These are phyloP conservation scores for Poecilia latipinna DNA, from an alignment of 2,113 vertebrate genomes.

Conservation along the genomic window DNA sequence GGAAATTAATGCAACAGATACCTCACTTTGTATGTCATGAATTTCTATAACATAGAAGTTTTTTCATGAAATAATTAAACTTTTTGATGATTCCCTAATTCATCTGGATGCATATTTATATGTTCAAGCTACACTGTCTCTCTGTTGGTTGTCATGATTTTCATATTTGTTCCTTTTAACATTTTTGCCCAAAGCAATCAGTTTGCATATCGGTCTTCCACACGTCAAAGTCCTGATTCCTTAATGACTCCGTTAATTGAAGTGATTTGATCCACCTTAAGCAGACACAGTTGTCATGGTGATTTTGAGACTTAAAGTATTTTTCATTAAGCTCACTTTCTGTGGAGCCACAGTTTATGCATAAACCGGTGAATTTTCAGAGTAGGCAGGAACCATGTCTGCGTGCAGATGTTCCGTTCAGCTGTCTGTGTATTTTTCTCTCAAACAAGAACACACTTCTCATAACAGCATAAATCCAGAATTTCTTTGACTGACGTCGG, in stretches of 20 bases:
- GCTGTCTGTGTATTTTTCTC: slow-evolving; percentile 15
- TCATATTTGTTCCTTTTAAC: neutral
- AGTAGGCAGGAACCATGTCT: slow-evolving; percentile 3
- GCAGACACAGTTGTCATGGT: slow-evolving; percentile 41
- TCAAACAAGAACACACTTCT: slow-evolving; percentile 25
- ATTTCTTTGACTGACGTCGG: slow-evolving; percentile 26
- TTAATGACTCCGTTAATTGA: slow-evolving; percentile 11
- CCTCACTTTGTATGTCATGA: neutral
- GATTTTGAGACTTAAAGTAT: slow-evolving; percentile 23
- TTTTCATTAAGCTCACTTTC: slow-evolving; percentile 14
- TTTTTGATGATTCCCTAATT: neutral
- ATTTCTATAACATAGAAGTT: neutral
- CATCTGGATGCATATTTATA: neutral
- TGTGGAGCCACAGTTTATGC: slow-evolving; percentile 23
- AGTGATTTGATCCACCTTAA: slow-evolving; percentile 25
- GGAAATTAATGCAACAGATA: neutral
- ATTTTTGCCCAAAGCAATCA: neutral
- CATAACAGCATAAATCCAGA: slow-evolving; percentile 42
- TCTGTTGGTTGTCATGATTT: neutral
- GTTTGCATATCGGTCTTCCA: neutral
- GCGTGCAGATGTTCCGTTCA: slow-evolving; percentile 12
- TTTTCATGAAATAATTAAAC: neutral
- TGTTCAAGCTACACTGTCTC: slow-evolving; percentile 6
- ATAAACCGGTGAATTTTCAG: slow-evolving; percentile 2
- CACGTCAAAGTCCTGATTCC: slow-evolving; percentile 11